These are phyloP conservation scores for Rhineura floridana DNA, from an alignment of 2,113 vertebrate species.

Conservation along the genomic window DNA sequence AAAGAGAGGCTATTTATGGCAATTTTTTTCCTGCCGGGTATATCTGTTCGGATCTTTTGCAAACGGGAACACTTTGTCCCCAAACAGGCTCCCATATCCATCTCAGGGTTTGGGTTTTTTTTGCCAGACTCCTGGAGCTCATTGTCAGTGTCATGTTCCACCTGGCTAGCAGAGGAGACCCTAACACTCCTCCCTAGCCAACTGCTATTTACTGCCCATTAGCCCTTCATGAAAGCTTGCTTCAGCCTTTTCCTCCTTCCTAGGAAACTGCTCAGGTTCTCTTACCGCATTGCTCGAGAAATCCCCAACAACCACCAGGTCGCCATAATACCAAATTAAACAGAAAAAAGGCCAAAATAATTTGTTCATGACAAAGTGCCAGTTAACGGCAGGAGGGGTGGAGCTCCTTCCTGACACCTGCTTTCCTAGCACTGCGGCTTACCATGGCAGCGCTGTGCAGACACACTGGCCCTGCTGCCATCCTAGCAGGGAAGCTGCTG, in stretches of 20 bases:
- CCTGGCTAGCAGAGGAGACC: neutral
- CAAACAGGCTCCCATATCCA: neutral
- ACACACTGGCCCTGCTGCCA: too few species aligned
- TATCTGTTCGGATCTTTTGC: neutral
- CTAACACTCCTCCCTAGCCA: fast-evolving
- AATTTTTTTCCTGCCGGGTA: slow-evolving; percentile 16
- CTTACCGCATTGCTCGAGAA: fast-evolving
- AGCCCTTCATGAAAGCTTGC: neutral
- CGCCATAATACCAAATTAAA: neutral
- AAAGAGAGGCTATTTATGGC: neutral
- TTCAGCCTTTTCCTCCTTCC: fast-evolving
- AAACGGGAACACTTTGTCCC: neutral
- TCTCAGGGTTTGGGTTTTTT: neutral
- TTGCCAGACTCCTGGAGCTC: neutral
- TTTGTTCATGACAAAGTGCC: neutral
- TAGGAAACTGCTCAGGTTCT: neutral
- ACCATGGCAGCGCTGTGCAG: too few species aligned
- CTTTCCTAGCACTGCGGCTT: too few species aligned
- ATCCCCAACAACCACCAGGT: fast-evolving
- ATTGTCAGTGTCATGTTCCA: neutral
- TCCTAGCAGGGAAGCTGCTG: too few species aligned
- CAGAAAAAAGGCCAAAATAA: neutral
- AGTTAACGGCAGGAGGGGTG: too few species aligned
- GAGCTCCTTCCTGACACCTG: too few species aligned
- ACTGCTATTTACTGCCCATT: neutral